phyloP scores from a whole-genome alignment of 2,888 invertebrate species.

The Smittia sp. region DNA sequence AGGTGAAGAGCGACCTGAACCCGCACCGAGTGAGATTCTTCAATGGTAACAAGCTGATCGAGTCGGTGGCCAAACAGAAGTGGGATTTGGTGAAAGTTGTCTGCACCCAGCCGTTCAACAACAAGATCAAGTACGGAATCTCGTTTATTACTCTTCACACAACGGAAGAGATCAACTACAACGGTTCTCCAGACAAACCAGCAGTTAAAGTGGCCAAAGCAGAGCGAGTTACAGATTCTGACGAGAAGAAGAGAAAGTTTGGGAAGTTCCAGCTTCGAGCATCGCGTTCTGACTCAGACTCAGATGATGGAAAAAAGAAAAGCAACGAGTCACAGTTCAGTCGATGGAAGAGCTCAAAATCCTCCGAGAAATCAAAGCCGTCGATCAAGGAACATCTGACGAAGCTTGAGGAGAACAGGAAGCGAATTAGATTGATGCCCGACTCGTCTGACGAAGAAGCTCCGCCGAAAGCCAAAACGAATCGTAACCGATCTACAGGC shows the following conservation, averaged over 20 bases:
- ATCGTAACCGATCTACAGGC: constrained; percentile 52
- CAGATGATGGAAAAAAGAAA: constrained; percentile 19
- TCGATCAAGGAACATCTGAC: background rate
- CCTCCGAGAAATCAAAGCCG: background rate
- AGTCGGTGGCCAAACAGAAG: constrained; percentile 59
- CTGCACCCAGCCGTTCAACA: constrained; percentile 85
- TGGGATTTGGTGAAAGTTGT: constrained; percentile 82
- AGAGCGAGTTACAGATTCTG: background rate
- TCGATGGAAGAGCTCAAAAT: constrained; percentile 12
- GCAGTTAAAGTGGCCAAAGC: constrained; percentile 10
- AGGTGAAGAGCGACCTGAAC: constrained; percentile 66
- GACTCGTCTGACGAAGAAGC: constrained; percentile 33
- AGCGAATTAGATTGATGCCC: background rate
- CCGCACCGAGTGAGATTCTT: constrained; percentile 67
- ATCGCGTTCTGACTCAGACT: background rate
- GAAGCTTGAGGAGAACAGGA: constrained; percentile 21
- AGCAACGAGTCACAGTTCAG: background rate
- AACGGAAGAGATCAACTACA: constrained; percentile 43
- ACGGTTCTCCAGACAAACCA: constrained; percentile 24
- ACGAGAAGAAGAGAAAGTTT: constrained; percentile 15
- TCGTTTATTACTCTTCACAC: constrained; percentile 73
- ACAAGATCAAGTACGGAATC: constrained; percentile 73
- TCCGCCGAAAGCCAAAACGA: constrained; percentile 43
- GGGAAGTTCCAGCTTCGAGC: constrained; percentile 23
- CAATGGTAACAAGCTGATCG: constrained; percentile 53